These are phyloP conservation scores for Copidosoma floridanum DNA, from an alignment of 1,140 invertebrate species.

Conservation along the genomic window DNA sequence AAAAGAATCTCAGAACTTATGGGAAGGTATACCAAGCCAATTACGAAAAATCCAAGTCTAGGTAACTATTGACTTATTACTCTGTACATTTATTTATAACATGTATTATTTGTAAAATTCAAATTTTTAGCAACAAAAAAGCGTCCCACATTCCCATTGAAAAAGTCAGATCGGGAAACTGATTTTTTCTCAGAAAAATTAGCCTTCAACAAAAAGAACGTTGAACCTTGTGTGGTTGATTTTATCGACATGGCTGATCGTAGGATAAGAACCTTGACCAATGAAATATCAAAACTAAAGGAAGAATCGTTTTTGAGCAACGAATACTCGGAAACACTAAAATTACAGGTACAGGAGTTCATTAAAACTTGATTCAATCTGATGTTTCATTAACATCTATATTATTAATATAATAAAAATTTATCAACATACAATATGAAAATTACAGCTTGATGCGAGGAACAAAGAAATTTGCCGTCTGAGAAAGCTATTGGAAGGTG, in stretches of 20 bases:
- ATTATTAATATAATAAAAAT: no score
- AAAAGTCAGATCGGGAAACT: constrained; percentile 43
- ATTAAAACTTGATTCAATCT: no score
- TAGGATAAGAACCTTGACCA: constrained; percentile 53
- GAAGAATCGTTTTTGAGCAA: constrained; percentile 50
- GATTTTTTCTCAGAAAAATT: constrained; percentile 41
- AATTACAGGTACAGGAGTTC: constrained; percentile 49
- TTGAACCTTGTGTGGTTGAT: constrained; percentile 46
- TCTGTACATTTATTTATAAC: background rate
- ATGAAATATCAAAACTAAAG: constrained; percentile 56
- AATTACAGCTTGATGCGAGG: constrained; percentile 43
- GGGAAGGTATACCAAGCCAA: constrained; percentile 60
- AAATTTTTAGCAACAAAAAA: constrained; percentile 42
- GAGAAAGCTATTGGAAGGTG: constrained; percentile 64
- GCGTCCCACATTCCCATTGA: constrained; percentile 45
- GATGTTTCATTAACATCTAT: no score
- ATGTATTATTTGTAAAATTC: constrained; percentile 10
- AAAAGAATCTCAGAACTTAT: constrained; percentile 61
- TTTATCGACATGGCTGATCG: constrained; percentile 53
- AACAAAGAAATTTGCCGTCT: constrained; percentile 67
- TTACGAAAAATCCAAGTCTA: constrained; percentile 43
- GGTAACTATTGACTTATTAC: constrained; percentile 32
- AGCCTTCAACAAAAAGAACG: constrained; percentile 37
- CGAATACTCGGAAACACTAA: constrained; percentile 49
- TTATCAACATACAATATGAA: no score